These are phyloP conservation scores for Papilio gigon DNA, from an alignment of 2,888 invertebrate genomes.

Conservation along the genomic window DNA sequence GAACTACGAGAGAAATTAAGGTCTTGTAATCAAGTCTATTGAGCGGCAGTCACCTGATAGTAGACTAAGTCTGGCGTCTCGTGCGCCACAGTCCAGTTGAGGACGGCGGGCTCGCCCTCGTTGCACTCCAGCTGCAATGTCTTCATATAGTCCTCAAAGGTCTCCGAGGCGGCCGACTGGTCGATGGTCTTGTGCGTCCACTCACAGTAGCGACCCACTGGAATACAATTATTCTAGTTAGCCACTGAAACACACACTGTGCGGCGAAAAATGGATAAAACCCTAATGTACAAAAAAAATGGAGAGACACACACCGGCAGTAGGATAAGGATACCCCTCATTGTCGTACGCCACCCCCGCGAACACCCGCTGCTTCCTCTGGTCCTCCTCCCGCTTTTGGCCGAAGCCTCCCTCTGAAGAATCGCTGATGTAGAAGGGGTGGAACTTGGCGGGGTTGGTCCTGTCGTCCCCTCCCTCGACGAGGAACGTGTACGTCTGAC, in stretches of 20 bases:
- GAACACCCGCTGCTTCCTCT: slow-evolving; percentile 87
- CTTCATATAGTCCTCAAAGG: slow-evolving; percentile 89
- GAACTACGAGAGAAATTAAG: neutral
- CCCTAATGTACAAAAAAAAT: neutral
- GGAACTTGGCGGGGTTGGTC: slow-evolving; percentile 92
- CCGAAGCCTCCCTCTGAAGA: slow-evolving; percentile 93
- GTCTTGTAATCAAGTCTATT: neutral
- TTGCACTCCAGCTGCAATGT: slow-evolving; percentile 90
- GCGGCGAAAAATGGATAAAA: neutral
- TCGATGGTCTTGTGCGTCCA: slow-evolving; percentile 92
- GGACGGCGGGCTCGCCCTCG: slow-evolving; percentile 87
- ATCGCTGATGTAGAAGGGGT: slow-evolving; percentile 95
- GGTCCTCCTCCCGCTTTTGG: slow-evolving; percentile 87
- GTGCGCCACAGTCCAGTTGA: slow-evolving; percentile 93
- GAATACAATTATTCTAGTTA: too few relatives aligned
- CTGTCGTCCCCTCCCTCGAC: slow-evolving; percentile 93
- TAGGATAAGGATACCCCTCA: slow-evolving; percentile 90
- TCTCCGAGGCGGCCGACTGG: slow-evolving; percentile 86
- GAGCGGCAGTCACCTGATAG: slow-evolving; percentile 90
- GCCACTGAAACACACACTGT: too few relatives aligned
- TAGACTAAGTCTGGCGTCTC: slow-evolving; percentile 93
- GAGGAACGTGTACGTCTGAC: slow-evolving; percentile 91
- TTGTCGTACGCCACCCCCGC: slow-evolving; percentile 91
- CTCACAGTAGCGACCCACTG: slow-evolving; percentile 93
- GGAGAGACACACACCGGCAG: slow-evolving; percentile 81